Base-by-base conservation (phyloP, 2,797 vertebrate species). In the Sandelia bainsii region DNA sequence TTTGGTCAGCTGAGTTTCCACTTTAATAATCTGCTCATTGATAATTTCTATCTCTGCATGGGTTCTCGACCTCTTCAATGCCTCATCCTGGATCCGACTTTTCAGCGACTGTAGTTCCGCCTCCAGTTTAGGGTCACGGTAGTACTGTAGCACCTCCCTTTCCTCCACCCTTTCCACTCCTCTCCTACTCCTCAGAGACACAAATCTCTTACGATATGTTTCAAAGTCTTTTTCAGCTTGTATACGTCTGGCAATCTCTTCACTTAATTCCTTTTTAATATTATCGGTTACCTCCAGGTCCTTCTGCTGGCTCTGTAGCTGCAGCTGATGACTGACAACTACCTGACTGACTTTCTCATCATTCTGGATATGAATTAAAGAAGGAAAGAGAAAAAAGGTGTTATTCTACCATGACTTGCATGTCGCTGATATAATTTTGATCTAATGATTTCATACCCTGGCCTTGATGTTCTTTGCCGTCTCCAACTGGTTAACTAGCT, bases 101-200 rank as follows among this genome's bases (percentile, higher is more conserved):
- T 63, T 93, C 65, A 95, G 60, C 34, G 87, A 80, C 72, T 91
- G 69, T 6, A 98, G 53, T 17, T 91, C 94, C 9, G 65, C 79
- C 78, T 99, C 97, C 37, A 97, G 58, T 80, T 94, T 95, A 7
- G 96, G 95, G 73, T 99, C 96, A 27, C 96, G 95, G 86, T 96
- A 98, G 80, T 98, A 96, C 50, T 97, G 93, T 62, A 98, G 93
- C 23, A 97, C 94, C 76, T 99, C 98, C 79, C 94, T 98, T 89
- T 99, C 98, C 89, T 99, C 96, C 73, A 96, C 72, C 85, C 96
- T 94, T 88, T 98, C 97, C 83, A 97, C 86, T 0, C 97, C 97
- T 88, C 92, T 93, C 75, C 97, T 95, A 40, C 85, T 96, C 90
- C 93, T 97, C 72, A 99, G 90, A 68, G 94, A 93, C 51, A 97